These are phyloP conservation scores for Drosophila prostipennis DNA, from an alignment of 2,888 invertebrate genomes.

Conservation along the genomic window DNA sequence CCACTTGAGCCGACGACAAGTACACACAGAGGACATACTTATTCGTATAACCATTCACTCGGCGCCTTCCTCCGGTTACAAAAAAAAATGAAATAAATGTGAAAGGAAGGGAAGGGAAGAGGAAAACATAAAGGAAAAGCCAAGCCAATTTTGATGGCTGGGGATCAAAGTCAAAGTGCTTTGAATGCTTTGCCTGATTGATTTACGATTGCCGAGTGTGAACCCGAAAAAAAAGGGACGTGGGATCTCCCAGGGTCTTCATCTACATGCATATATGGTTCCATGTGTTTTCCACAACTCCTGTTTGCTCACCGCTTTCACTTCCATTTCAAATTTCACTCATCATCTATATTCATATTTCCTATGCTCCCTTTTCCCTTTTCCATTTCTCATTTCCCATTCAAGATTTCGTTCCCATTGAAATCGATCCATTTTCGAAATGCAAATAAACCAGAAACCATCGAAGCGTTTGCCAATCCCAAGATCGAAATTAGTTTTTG, in stretches of 20 bases:
- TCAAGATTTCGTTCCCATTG: slow-evolving; percentile 53
- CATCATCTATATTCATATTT: slow-evolving; percentile 52
- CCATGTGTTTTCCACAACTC: background rate
- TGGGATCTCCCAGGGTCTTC: background rate
- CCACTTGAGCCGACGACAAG: slow-evolving; percentile 79
- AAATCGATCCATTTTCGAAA: slow-evolving; percentile 63
- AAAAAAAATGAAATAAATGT: slow-evolving; percentile 1
- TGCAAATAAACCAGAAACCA: slow-evolving; percentile 61
- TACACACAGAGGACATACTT: slow-evolving; percentile 39
- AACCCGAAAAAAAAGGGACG: slow-evolving; percentile 5
- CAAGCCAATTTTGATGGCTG: slow-evolving; percentile 61
- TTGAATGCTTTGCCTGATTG: slow-evolving; percentile 65
- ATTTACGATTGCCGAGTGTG: slow-evolving; percentile 58
- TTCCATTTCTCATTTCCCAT: slow-evolving; percentile 2
- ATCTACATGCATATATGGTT: background rate
- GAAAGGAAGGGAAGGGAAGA: background rate
- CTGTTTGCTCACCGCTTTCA: slow-evolving; percentile 29
- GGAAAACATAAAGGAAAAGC: slow-evolving; percentile 15
- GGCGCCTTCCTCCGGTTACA: slow-evolving; percentile 63
- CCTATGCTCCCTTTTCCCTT: slow-evolving; percentile 2
- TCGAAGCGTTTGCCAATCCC: slow-evolving; percentile 23
- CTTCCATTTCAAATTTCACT: slow-evolving; percentile 58
- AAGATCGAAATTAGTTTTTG: slow-evolving; percentile 37
- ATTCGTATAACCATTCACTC: slow-evolving; percentile 42
- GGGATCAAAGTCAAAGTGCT: slow-evolving; percentile 38